Evolutionary conservation across 2,888 invertebrate genomes (phyloP).

Genomic region (Alcis repandata): DNA sequence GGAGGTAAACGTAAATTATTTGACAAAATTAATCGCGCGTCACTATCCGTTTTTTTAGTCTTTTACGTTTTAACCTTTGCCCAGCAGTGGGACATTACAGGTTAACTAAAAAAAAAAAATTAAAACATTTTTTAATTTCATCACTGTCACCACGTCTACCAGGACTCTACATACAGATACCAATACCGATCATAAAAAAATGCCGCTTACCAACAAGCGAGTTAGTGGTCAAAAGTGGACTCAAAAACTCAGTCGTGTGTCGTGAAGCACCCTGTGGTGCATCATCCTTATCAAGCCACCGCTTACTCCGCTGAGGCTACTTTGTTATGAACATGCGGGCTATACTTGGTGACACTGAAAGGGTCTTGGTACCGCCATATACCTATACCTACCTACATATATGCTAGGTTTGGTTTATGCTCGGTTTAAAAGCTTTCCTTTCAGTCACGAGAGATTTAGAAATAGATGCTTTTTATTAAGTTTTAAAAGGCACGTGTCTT

Average conservation of each 20-base stretch:
- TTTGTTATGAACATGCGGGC: constrained; percentile 39
- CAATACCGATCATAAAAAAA: too few species aligned
- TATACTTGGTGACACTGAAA: constrained; percentile 33
- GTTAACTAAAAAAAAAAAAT: too few species aligned
- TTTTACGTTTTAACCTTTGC: too few species aligned
- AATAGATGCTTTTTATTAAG: background rate
- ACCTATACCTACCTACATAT: constrained; percentile 14
- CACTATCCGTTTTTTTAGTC: too few species aligned
- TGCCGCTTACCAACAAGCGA: too few species aligned
- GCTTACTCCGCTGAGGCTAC: constrained; percentile 36
- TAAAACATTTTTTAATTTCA: too few species aligned
- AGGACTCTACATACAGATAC: too few species aligned
- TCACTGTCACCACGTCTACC: too few species aligned
- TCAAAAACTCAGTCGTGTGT: background rate
- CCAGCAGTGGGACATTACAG: too few species aligned
- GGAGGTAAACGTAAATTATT: too few species aligned
- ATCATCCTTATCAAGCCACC: constrained; percentile 36
- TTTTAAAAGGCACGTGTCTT: background rate
- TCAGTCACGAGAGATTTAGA: background rate
- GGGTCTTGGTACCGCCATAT: constrained; percentile 21
- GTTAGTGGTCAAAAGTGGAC: background rate
- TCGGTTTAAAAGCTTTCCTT: constrained; percentile 16
- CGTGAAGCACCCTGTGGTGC: background rate
- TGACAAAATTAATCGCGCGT: too few species aligned
- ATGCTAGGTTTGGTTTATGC: constrained; percentile 1